Conservation (phyloP, 37 sponge, comb jelly and placozoan genomes). For the Diacarnus erythraeanus region DNA sequence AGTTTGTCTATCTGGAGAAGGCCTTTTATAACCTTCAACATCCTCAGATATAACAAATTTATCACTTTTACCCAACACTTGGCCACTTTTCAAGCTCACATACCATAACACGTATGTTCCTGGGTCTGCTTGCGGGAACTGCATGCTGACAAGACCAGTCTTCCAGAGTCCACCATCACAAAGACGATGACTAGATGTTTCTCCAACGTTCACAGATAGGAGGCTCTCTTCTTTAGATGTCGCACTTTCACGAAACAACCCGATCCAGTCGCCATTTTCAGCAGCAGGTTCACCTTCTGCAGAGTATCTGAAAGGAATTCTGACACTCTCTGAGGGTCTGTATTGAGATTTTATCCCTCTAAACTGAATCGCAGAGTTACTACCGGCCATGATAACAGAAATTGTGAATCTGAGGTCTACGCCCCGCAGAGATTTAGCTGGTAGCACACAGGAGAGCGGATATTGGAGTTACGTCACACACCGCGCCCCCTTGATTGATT, state of each 20-base stretch:
- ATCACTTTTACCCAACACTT: constrained; percentile 13
- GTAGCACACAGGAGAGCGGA: too few species aligned
- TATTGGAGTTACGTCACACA: too few species aligned
- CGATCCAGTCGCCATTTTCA: neutral
- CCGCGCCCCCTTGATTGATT: too few species aligned
- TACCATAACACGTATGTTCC: constrained; percentile 2
- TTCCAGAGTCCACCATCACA: constrained; percentile 26
- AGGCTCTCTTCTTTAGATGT: neutral
- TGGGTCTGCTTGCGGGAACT: neutral
- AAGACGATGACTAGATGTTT: neutral
- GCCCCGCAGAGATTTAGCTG: too few species aligned
- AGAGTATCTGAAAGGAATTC: constrained; percentile 15
- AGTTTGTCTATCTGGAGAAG: neutral
- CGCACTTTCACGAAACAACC: neutral
- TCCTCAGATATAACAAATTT: neutral
- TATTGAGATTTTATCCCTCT: constrained; percentile 14
- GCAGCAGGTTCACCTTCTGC: neutral
- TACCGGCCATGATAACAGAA: neutral
- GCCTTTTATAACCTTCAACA: neutral
- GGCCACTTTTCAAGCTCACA: neutral
- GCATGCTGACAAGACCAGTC: neutral
- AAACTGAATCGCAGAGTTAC: constrained; percentile 1
- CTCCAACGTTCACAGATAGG: neutral
- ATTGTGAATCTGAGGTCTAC: too few species aligned
- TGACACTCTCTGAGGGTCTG: neutral